A percentile compares a stretch with the other conserved stretches of the same genome.
Conservation (phyloP, 2,113 vertebrate genomes). For the Pagrus major region DNA sequence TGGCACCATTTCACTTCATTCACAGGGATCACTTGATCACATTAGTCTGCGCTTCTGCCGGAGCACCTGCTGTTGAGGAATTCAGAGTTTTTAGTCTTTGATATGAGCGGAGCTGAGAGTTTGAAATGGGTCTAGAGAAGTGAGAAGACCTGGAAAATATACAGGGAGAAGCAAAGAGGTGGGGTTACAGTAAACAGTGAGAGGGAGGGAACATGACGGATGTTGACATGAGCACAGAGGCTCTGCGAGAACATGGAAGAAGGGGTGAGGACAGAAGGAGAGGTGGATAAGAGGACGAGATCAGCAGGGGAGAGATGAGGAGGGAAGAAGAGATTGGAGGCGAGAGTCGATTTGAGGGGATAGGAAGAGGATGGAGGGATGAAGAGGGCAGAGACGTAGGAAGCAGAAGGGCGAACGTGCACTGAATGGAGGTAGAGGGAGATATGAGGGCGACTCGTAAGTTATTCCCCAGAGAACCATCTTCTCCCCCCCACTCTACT, state of each 20-base stretch:
- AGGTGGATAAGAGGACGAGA: conserved; percentile 24
- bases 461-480: conserved; percentile 71
- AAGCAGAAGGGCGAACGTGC: conserved; percentile 52
- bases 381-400: conserved; percentile 27
- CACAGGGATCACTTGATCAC: conserved; percentile 17
- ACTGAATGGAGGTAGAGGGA: conserved; percentile 51
- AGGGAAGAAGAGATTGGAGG: conserved; percentile 5
- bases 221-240: conserved; percentile 42
- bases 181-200: conserved; percentile 4
- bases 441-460: conserved; percentile 69
- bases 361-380: conserved; percentile 30
- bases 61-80: conserved; percentile 40
- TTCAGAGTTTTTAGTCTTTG: conserved; percentile 15
- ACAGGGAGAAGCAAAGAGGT: conserved; percentile 5
- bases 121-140: conserved; percentile 8
- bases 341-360: conserved; percentile 10
- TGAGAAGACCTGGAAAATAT: conserved; percentile 32
- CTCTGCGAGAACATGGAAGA: conserved; percentile 14
- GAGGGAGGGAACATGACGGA: conserved; percentile 30
- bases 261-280: not conserved
- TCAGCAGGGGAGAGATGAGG: conserved; percentile 16
- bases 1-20: conserved; percentile 1
- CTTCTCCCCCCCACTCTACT: conserved; percentile 58
- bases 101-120: conserved; percentile 13
- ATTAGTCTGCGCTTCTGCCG: not conserved